Conservation (phyloP, 2,888 invertebrate species). For the Cephus nigrinus region DNA sequence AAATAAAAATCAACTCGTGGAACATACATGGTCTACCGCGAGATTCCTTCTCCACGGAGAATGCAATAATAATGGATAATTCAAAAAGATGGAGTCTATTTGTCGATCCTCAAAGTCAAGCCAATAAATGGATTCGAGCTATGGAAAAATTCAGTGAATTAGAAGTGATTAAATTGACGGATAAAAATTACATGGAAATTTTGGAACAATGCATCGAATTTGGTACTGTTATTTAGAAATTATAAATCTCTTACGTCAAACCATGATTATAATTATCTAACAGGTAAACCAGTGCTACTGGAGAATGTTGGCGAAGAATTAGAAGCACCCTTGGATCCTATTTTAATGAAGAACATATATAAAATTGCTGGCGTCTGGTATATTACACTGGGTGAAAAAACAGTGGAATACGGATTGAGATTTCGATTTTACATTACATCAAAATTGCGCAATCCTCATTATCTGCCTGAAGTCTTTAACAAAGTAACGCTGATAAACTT, state of each 20-base stretch:
- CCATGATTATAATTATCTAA: not conserved
- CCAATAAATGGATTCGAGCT: constrained; percentile 86
- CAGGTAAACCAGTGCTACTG: constrained; percentile 77
- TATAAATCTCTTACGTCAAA: not conserved
- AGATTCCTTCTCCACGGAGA: constrained; percentile 86
- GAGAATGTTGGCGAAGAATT: constrained; percentile 83
- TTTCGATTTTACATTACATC: constrained; percentile 86
- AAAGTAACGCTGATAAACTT: constrained; percentile 88
- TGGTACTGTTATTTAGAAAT: constrained; percentile 64
- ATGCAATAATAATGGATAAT: constrained; percentile 85
- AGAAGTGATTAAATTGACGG: constrained; percentile 79
- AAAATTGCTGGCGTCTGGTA: constrained; percentile 79
- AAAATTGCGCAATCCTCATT: constrained; percentile 86
- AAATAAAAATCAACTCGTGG: constrained; percentile 89
- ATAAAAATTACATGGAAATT: constrained; percentile 80
- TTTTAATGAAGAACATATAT: constrained; percentile 80
- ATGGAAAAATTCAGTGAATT: constrained; percentile 81
- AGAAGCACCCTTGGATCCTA: constrained; percentile 82
- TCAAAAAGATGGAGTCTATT: constrained; percentile 83
- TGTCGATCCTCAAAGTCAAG: constrained; percentile 87
- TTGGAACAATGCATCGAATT: constrained; percentile 81
- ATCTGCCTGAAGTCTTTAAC: constrained; percentile 85
- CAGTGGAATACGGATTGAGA: constrained; percentile 79
- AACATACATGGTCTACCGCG: constrained; percentile 83
- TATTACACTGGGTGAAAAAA: constrained; percentile 82